Conservation (phyloP, 2,888 invertebrate species). For the Petrophora chlorosata region DNA sequence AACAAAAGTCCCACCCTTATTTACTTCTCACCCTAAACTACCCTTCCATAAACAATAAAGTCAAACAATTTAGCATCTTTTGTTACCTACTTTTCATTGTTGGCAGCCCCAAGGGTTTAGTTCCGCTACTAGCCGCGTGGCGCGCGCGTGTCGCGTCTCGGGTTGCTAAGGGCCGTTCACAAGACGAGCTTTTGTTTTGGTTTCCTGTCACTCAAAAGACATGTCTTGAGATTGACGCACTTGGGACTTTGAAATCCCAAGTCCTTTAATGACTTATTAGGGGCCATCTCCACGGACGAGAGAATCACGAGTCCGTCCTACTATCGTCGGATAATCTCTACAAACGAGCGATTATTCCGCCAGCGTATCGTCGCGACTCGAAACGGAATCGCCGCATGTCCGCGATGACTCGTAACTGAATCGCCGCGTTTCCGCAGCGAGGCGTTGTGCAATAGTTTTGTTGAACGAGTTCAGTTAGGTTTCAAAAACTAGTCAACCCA, state of each 20-base stretch:
- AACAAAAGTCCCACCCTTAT: background rate
- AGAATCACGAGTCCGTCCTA: background rate
- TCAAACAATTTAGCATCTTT: constrained; percentile 21
- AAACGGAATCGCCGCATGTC: too few relatives aligned
- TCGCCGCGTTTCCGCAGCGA: too few relatives aligned
- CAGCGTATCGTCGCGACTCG: too few relatives aligned
- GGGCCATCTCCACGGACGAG: background rate
- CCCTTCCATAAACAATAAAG: constrained; percentile 3
- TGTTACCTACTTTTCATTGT: constrained; percentile 16
- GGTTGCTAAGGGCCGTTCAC: constrained; percentile 26
- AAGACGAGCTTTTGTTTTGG: constrained; percentile 37
- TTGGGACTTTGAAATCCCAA: too few relatives aligned
- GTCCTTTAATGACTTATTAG: constrained; percentile 15
- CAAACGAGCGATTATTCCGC: too few relatives aligned
- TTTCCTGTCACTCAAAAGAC: constrained; percentile 36
- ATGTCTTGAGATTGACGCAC: constrained; percentile 26
- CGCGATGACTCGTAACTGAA: too few relatives aligned
- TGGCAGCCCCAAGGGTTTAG: constrained; percentile 48
- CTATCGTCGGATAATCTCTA: too few relatives aligned
- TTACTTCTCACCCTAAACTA: background rate
- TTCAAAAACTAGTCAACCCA: too few relatives aligned
- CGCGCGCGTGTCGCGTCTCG: constrained; percentile 64
- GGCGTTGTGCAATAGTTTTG: too few relatives aligned
- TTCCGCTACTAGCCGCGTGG: constrained; percentile 64
- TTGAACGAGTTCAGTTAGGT: too few relatives aligned